Base-by-base conservation (phyloP, 2,888 invertebrate species). In the Drosophila lutescens region DNA sequence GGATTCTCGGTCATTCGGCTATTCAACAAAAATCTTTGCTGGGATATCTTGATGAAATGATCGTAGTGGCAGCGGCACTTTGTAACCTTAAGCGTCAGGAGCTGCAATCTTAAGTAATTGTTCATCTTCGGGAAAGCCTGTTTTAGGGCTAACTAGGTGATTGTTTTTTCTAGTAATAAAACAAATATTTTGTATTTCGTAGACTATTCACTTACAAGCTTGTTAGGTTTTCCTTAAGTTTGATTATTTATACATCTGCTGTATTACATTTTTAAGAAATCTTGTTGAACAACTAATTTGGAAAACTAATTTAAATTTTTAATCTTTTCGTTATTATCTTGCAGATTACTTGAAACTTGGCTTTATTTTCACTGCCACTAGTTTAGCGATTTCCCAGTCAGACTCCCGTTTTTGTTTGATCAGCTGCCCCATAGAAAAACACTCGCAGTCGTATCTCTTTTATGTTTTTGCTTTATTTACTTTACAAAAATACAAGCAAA, bases 11-110 rank as follows among this genome's bases (percentile, higher is more conserved):
- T 55, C 89, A 91, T 23, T 82, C 88, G 60, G 86, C 90, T 36
- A 80, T 92, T 66, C 80, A 90, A 51, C 89, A 92, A 66, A 81
- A 87, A 15, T 71, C 90, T 49, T 67, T 91, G 36, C 86, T 91
- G 77, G 87, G 89, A 49, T 91, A 91, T 76, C 80, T 92, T 4
- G 91, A 91, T 82, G 92, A 92, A 78, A 90, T 91, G 76, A 70
- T 92, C 65, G 79, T 89, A 62, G 90, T 92, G 23, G 89, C 90
- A 10, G 90, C 91, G 15, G 92, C 91, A 4, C 76, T 92, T 4
- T 90, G 86, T 23, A 92, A 92, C 83, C 77, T 92, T 49, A 91
- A 91, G 67, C 90, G 91, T 46, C 91, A 90, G 32, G 82, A 74
- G 46, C 36, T 67, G 15, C 46, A 56, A 43, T 50, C 34, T 9